These are phyloP conservation scores for Xerus rutilus DNA, from an alignment of 2,797 vertebrate species.

Conservation along the genomic window DNA sequence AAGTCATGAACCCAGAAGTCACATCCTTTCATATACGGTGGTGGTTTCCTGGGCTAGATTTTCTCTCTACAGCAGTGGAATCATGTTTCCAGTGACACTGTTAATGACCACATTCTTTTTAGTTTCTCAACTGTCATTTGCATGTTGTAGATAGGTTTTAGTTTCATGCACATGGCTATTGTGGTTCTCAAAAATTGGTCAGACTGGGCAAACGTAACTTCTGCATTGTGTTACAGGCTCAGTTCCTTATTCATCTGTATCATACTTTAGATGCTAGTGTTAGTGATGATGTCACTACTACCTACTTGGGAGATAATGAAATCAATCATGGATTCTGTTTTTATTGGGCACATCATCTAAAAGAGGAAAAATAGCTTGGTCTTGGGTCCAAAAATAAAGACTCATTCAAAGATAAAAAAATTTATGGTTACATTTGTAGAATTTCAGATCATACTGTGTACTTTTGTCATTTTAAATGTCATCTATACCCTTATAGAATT, in stretches of 20 bases:
- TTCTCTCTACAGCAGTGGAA: constrained; percentile 93
- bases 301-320: background rate
- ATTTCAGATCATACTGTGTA: background rate
- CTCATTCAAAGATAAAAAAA: background rate
- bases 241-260: constrained; percentile 92
- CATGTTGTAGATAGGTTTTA: constrained; percentile 92
- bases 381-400: background rate
- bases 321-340: background rate
- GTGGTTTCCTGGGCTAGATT: constrained; percentile 93
- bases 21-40: constrained; percentile 93
- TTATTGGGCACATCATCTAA: background rate
- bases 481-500: background rate
- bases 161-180: constrained; percentile 93
- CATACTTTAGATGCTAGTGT: background rate
- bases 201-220: constrained; percentile 94
- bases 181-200: constrained; percentile 91
- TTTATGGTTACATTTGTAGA: background rate
- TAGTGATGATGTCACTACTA: background rate
- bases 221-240: constrained; percentile 91
- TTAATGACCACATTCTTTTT: constrained; percentile 92
- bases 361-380: background rate
- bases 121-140: constrained; percentile 94
- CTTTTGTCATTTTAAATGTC: background rate
- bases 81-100: constrained; percentile 94
- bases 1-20: constrained; percentile 92